These are phyloP conservation scores for Leuctra nigra DNA, from an alignment of 2,888 invertebrate species.

Conservation along the genomic window DNA sequence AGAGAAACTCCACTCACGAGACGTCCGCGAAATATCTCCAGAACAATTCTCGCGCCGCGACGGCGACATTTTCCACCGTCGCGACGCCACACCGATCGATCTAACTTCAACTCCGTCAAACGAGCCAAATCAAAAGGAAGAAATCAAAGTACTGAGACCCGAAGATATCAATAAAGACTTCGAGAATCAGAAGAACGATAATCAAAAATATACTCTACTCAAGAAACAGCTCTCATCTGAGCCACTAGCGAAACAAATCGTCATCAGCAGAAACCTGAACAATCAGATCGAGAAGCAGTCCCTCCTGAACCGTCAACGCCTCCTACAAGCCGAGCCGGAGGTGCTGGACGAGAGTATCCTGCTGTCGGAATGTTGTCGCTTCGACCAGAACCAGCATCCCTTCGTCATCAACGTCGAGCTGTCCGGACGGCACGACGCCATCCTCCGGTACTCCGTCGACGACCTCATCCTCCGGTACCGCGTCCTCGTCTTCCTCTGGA, in stretches of 20 bases:
- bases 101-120: no score
- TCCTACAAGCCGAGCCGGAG: not conserved
- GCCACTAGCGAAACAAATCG: not conserved
- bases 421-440: not conserved
- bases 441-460: not conserved
- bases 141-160: not conserved
- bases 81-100: no score
- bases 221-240: not conserved
- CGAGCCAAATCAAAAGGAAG: not conserved
- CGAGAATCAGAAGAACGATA: not conserved
- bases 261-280: not conserved
- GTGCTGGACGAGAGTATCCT: not conserved
- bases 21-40: no score
- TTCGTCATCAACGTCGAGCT: not conserved
- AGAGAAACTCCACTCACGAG: no score
- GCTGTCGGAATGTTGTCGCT: not conserved
- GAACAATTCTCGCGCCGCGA: no score
- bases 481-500: slow-evolving; percentile 26
- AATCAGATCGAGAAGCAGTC: not conserved
- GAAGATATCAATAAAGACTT: not conserved
- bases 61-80: no score
- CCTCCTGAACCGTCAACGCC: not conserved
- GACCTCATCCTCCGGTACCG: slow-evolving; percentile 20
- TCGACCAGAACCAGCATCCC: not conserved
- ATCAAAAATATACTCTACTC: not conserved